Base-by-base conservation (phyloP, 2,888 invertebrate genomes). In the Euclidia mi region DNA sequence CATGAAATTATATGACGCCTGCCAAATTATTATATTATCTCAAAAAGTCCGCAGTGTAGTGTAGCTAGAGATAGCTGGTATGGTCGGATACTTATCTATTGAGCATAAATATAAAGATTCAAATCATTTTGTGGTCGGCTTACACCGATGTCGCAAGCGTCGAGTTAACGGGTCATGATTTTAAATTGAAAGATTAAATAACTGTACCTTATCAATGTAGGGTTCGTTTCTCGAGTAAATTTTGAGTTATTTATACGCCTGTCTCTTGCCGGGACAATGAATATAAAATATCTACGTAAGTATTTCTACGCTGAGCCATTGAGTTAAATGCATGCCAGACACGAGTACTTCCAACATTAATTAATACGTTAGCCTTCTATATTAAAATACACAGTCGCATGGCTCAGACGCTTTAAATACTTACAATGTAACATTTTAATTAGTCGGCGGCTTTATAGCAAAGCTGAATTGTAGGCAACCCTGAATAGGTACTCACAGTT, bases 341-440 rank as follows among this genome's bases (percentile, higher is more conserved):
- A 68, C 45, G 41, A 65, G 56, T 58, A 73, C 68, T 76, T 68
- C 49, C 70, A 70, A 63, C 71, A 65, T 80, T 82, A 85, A 85
- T 84, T 79, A 85, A 81, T 78, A 74, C 76, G 67, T 81, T 78
- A 79, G 65, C 69, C 72, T 72, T 71, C 66, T 71, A 61, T 78
- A 71, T 75, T 69, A 74, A 80, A 73, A 79, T 75, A 78, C 72
- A 61, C 69, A 78, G 76, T 82, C 65, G 77, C 81, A 71, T 78
- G 77, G 74, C 69, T 62, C 60, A 73, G 70, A 68, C 68, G 69
- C 61, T 71, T 78, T 76, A 69, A 61, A 71, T 85, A 37, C 2
- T 9, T 37, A 91, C 91, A 88, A 79, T 89, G 91, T 91, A 83
- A 75, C 56, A 73, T 79, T 83, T 83, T 85, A 89, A 91, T 90